phyloP scores from a whole-genome alignment of 2,113 vertebrate genomes.

The Chaenogobius annularis region DNA sequence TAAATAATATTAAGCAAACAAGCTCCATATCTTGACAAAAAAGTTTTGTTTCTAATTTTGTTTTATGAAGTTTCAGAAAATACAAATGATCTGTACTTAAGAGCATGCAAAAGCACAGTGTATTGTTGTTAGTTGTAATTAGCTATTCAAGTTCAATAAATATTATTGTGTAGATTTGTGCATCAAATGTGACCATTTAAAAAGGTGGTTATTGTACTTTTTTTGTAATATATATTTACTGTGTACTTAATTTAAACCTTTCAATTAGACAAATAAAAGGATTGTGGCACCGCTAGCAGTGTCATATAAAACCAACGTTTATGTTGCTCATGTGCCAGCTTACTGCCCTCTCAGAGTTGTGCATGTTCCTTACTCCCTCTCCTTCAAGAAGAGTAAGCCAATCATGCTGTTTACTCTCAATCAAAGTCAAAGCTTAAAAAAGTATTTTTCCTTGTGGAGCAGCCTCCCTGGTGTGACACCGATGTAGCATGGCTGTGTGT shows the following conservation, averaged over 20 bases:
- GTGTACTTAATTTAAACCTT: neutral
- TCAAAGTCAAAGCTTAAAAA: conserved; percentile 73
- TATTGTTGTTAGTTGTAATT: neutral
- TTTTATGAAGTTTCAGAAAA: too few species aligned
- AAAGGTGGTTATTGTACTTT: too few species aligned
- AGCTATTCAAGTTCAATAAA: neutral
- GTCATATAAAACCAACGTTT: conserved; percentile 16
- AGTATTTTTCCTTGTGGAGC: conserved; percentile 68
- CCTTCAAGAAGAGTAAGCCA: conserved; percentile 64
- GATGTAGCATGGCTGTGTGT: conserved; percentile 74
- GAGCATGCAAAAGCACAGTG: neutral
- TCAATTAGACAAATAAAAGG: too few species aligned
- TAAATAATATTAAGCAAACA: neutral
- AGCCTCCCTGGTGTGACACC: conserved; percentile 74
- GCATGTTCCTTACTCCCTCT: conserved; percentile 58
- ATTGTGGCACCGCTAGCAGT: conserved; percentile 6
- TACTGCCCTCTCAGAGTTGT: conserved; percentile 27
- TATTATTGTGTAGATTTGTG: neutral
- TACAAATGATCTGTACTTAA: too few species aligned
- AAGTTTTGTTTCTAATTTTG: too few species aligned
- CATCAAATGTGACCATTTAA: neutral
- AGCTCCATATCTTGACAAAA: neutral
- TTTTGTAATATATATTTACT: too few species aligned
- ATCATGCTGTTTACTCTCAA: conserved; percentile 68
- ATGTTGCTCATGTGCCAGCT: conserved; percentile 9